Base-by-base conservation (phyloP, 2,888 invertebrate genomes). In the Lobophora halterata region DNA sequence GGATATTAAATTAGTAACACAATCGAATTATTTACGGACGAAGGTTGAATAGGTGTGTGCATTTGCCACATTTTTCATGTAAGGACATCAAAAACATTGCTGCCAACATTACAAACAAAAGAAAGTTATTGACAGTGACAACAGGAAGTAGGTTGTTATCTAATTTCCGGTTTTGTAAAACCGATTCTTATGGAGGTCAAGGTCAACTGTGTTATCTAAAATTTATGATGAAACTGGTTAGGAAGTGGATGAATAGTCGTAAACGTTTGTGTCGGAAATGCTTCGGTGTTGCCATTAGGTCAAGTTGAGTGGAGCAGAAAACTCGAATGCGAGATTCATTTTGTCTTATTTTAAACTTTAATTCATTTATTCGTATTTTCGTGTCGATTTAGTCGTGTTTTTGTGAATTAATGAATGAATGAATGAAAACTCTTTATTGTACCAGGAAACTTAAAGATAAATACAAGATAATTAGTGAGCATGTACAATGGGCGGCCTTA, bases 121-220 rank as follows among this genome's bases (percentile, higher is more conserved):
- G 80, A 83, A 79, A 81, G 77, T 56, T 58, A 71, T 66, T 67
- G 72, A 69, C 77, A 72, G 53, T 55, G 61, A 63, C 58, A 62
- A 51, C 58, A 71, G 81, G 81, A 81, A 75, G 65, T 58, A 75
- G 83, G 79, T 56, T 36, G 46, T 55, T 65, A 63, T 59, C 49
- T 58, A 43, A 61, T 55, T 69, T 75, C 73, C 78, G 71, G 71
- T 60, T 56, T 43, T 57, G 65, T 61, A 51, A 42, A 48, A 48
- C 44, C n/a, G 10, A 42, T 26, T 33, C 31, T 14, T 20, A 50
- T 49, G 46, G 65, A 71, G 77, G 79, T 79, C 69, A 73, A 70
- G 76, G 74, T 64, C 63, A 59, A n/a, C 2, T 30, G 11, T 28
- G 5, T 17, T 13, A 26, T 28, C 6, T 18, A 3, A 16, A 28